Evolutionary conservation across 2,888 invertebrate species (phyloP).

Genomic region (Trachelus iudaicus): DNA sequence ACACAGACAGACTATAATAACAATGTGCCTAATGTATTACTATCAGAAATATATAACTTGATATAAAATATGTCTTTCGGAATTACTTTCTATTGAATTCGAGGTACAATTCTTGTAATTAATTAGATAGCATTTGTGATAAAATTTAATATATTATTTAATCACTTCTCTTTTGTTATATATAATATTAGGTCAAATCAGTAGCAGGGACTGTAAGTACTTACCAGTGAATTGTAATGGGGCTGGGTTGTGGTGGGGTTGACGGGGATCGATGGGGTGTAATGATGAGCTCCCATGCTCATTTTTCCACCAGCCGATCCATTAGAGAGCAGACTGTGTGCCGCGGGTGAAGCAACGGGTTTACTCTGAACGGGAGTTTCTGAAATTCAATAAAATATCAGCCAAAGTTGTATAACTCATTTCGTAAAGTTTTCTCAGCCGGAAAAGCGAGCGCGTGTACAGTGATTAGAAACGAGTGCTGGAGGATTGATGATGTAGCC

Average conservation of each 20-base stretch:
- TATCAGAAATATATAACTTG: neutral
- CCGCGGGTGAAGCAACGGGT: slow-evolving; percentile 82
- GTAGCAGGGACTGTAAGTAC: neutral
- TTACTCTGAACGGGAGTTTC: slow-evolving; percentile 67
- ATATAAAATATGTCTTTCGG: too few relatives aligned
- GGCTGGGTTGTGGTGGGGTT: slow-evolving; percentile 67
- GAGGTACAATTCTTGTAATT: neutral
- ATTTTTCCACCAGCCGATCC: slow-evolving; percentile 73
- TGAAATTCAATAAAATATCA: slow-evolving; percentile 25
- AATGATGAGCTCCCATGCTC: slow-evolving; percentile 78
- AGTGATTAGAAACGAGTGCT: neutral
- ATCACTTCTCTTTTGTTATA: neutral
- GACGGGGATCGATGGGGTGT: slow-evolving; percentile 72
- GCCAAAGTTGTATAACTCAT: neutral
- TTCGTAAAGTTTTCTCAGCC: neutral
- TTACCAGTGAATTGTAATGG: slow-evolving; percentile 67
- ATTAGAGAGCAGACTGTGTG: slow-evolving; percentile 80
- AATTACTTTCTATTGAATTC: neutral
- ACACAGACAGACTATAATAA: neutral
- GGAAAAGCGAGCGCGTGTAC: neutral
- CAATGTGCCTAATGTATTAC: neutral
- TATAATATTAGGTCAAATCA: neutral
- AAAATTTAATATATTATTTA: neutral
- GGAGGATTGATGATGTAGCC: neutral
- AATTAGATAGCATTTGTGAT: neutral